A percentile compares a stretch with the other conserved stretches of the same genome.
These are phyloP conservation scores for Pseudorasbora parva DNA, from an alignment of 2,113 vertebrate species.

Conservation along the genomic window DNA sequence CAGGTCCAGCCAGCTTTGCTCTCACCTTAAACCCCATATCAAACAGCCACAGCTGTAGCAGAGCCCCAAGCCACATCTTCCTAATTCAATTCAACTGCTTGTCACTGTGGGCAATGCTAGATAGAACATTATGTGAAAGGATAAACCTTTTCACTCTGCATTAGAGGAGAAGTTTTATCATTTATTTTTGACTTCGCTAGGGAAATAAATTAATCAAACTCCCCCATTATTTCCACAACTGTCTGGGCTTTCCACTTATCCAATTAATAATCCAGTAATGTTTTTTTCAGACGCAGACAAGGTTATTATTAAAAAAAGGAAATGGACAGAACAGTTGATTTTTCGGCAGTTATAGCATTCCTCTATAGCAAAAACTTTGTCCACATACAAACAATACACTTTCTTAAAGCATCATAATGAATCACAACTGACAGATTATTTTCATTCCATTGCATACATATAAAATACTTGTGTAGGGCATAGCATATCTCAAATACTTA, in stretches of 20 bases:
- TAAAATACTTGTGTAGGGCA: neutral
- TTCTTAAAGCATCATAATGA: neutral
- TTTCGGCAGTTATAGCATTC: neutral
- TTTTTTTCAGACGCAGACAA: neutral
- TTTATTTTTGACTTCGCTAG: slow-evolving; percentile 63
- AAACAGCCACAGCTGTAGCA: slow-evolving; percentile 77
- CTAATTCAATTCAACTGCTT: slow-evolving; percentile 82
- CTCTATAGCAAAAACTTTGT: neutral
- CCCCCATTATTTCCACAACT: slow-evolving; percentile 41
- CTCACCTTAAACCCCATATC: slow-evolving; percentile 81
- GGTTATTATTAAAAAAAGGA: neutral
- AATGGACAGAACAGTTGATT: neutral
- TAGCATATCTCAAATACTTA: neutral
- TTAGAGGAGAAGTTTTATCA: slow-evolving; percentile 70
- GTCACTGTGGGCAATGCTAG: slow-evolving; percentile 77
- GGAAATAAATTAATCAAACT: slow-evolving; percentile 63
- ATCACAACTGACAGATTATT: neutral
- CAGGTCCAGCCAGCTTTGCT: slow-evolving; percentile 75
- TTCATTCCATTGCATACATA: neutral
- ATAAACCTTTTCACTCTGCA: slow-evolving; percentile 73
- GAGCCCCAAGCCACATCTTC: slow-evolving; percentile 76
- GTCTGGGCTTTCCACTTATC: slow-evolving; percentile 40
- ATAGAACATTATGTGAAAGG: slow-evolving; percentile 75
- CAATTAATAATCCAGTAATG: slow-evolving; percentile 50
- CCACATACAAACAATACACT: neutral